Conservation (phyloP, 2,113 vertebrate species). For the Nestor notabilis region DNA sequence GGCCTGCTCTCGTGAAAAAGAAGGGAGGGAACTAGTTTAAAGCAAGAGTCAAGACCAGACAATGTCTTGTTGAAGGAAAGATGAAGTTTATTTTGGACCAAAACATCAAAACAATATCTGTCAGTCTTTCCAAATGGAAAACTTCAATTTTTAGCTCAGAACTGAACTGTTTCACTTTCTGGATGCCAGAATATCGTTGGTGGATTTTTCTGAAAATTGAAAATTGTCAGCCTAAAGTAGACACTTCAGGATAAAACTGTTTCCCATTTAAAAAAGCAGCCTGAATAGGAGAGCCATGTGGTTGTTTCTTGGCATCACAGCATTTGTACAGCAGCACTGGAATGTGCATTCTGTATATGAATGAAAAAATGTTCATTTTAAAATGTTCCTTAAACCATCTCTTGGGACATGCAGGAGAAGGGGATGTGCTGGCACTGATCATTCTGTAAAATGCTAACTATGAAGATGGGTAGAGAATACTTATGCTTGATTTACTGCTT, state of each 20-base stretch:
- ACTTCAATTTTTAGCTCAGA: not conserved
- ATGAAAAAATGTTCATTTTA: constrained; percentile 56
- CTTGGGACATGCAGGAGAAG: constrained; percentile 34
- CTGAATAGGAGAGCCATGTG: not conserved
- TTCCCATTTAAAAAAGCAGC: not conserved
- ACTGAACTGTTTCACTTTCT: not conserved
- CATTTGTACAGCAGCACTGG: not conserved
- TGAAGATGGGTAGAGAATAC: not conserved
- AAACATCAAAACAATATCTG: not conserved
- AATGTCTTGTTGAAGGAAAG: not conserved
- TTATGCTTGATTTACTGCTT: not conserved
- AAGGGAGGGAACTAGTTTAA: not conserved
- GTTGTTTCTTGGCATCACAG: not conserved
- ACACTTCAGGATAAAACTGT: not conserved
- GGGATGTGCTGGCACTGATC: constrained; percentile 2
- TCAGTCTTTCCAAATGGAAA: not conserved
- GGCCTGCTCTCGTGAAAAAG: not conserved
- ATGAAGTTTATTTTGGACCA: not conserved
- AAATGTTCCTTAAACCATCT: constrained; percentile 41
- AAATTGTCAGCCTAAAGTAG: not conserved
- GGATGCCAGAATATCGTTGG: not conserved
- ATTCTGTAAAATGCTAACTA: constrained; percentile 45
- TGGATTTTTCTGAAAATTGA: not conserved
- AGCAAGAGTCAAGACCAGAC: not conserved
- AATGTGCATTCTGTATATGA: constrained; percentile 41